Evolutionary conservation across 2,888 invertebrate genomes (phyloP).

Genomic region (Phoenoteleia sp.): DNA sequence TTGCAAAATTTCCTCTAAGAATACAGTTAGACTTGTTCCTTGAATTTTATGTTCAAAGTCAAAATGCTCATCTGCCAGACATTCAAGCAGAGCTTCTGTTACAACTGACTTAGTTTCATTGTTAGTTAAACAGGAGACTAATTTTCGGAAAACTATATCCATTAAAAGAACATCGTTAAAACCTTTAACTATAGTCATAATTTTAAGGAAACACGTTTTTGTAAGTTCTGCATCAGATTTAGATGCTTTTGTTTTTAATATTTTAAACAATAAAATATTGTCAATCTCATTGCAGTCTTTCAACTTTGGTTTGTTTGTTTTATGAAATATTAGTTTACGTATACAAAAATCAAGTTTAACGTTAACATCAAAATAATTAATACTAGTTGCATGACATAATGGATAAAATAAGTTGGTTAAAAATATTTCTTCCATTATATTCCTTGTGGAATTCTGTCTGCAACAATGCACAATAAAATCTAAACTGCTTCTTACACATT

Average conservation of each 20-base stretch:
- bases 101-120: constrained; percentile 68
- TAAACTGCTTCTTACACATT: constrained; percentile 48
- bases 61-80: constrained; percentile 76
- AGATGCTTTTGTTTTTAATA: constrained; percentile 56
- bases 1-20: constrained; percentile 77
- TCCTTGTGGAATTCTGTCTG: constrained; percentile 46
- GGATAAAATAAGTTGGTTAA: constrained; percentile 78
- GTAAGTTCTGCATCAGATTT: not conserved
- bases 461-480: constrained; percentile 41
- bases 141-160: constrained; percentile 79
- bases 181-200: constrained; percentile 44
- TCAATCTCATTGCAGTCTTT: constrained; percentile 59
- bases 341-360: constrained; percentile 45
- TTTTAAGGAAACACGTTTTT: constrained; percentile 74
- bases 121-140: constrained; percentile 73
- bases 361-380: constrained; percentile 11
- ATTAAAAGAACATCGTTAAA: constrained; percentile 68
- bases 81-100: constrained; percentile 71
- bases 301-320: constrained; percentile 50
- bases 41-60: constrained; percentile 80
- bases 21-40: constrained; percentile 75
- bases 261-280: constrained; percentile 65
- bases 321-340: constrained; percentile 79
- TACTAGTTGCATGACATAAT: constrained; percentile 69
- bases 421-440: constrained; percentile 75